Conservation (phyloP, 2,888 invertebrate genomes). For the Mantis religiosa region DNA sequence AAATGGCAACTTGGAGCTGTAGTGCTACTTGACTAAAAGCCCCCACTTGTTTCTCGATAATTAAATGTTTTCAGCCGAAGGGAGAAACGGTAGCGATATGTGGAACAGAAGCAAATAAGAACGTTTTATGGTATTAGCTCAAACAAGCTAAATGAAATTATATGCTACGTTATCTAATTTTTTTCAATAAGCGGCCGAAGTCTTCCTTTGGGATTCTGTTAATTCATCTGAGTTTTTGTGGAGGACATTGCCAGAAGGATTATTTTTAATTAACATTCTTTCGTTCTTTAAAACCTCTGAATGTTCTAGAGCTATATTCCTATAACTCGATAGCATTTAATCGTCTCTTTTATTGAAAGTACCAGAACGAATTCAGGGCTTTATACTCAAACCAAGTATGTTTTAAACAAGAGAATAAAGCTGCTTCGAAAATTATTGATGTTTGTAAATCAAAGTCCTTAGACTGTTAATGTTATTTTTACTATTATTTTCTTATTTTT, state of each 20-base stretch:
- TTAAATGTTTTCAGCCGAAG: neutral
- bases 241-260: neutral
- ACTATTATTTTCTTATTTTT: too few relatives aligned
- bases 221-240: neutral
- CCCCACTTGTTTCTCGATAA: neutral
- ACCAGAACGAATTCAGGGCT: neutral
- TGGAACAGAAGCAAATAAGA: neutral
- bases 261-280: neutral
- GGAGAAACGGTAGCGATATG: neutral
- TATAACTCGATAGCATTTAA: too few relatives aligned
- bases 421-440: too few relatives aligned
- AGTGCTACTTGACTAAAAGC: neutral
- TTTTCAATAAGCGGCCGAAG: neutral
- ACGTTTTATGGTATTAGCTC: neutral
- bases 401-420: neutral
- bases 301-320: conserved; percentile 4
- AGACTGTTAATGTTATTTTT: too few relatives aligned
- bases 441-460: too few relatives aligned
- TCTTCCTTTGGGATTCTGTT: neutral
- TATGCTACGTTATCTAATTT: neutral
- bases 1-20: neutral
- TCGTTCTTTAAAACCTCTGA: conserved; percentile 1
- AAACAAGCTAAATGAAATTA: neutral
- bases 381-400: too few relatives aligned
- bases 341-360: neutral